Evolutionary conservation across 2,888 invertebrate species (phyloP), one percentile per base, ranked within the genome.

Genomic region (Spialia ferax): DNA sequence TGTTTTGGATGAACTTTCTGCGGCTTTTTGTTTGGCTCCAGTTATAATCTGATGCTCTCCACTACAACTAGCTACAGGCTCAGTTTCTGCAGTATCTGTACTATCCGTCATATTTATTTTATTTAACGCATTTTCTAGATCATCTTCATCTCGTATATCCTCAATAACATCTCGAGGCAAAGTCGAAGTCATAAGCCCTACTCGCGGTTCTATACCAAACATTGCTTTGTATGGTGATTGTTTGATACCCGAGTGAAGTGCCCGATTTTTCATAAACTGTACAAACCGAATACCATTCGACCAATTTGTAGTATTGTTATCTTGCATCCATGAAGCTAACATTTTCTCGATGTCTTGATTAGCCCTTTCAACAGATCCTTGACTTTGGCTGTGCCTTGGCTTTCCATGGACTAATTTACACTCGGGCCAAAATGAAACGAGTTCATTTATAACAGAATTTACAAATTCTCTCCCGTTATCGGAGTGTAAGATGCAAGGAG

Each of bases 201-300:
- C n/a, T n/a, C n/a, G n/a, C n/a, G n/a, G n/a, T n/a, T n/a, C n/a
- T n/a, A n/a, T n/a, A n/a, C n/a, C n/a, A n/a, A n/a, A n/a, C n/a
- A n/a, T n/a, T n/a, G n/a, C n/a, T n/a, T n/a, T n/a, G n/a, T n/a
- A n/a, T n/a, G n/a, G n/a, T n/a, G n/a, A n/a, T n/a, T n/a, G n/a
- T 13, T 45, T 45, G 56, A 88, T 87, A 52, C 80, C 85, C 54
- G 73, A 26, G 71, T 87, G 84, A 72, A 75, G 71, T 20, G 81
- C 80, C 73, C 75, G 73, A 70, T 88, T 89, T 78, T 89, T 88
- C 82, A 80, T 82, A 63, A 85, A 75, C 71, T 88, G 87, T 22
- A 87, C 74, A 73, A 86, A 88, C 42, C 73, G 62, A 63, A 87
- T 70, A 13, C 87, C 88, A 74, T 86, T 78, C 13, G 79, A 80